These are phyloP conservation scores for Cyprinodon tularosa DNA, from an alignment of 2,113 vertebrate species.

Conservation along the genomic window DNA sequence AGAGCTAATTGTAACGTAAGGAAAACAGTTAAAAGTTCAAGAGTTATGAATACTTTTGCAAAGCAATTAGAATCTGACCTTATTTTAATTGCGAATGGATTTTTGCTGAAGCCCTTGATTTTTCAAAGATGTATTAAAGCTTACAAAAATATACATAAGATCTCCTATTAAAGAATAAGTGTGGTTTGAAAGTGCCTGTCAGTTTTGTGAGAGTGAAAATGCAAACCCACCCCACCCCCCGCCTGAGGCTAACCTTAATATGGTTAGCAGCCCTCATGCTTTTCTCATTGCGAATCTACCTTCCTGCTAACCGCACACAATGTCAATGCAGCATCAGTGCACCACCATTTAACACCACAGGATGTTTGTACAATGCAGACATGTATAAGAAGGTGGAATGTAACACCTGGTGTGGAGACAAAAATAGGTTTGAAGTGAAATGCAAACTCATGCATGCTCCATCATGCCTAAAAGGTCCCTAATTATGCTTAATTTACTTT, in stretches of 20 bases:
- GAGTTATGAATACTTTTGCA: neutral
- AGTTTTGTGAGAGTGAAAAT: slow-evolving; percentile 51
- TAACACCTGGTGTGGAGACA: slow-evolving; percentile 44
- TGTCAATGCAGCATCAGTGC: slow-evolving; percentile 40
- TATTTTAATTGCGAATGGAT: neutral
- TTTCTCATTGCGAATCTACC: slow-evolving; percentile 23
- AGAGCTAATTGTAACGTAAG: neutral
- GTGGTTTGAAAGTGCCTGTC: slow-evolving; percentile 63
- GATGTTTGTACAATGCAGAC: slow-evolving; percentile 60
- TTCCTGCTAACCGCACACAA: slow-evolving; percentile 54
- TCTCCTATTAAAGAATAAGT: slow-evolving; percentile 22
- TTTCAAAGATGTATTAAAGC: neutral
- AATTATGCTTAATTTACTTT: too few relatives aligned
- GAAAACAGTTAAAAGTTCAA: neutral
- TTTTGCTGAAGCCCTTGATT: neutral
- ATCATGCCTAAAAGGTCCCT: neutral
- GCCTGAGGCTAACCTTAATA: slow-evolving; percentile 64
- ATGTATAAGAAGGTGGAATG: slow-evolving; percentile 38
- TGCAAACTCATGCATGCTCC: slow-evolving; percentile 36
- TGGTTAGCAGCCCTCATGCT: slow-evolving; percentile 52
- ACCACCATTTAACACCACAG: slow-evolving; percentile 62
- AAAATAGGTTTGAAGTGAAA: slow-evolving; percentile 19
- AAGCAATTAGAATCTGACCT: neutral
- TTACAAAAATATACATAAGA: neutral
- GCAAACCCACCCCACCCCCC: slow-evolving; percentile 26